Evolutionary conservation across 64 coral and sea anemone species (phyloP).

Genomic region (Cladopsammia gracilis): DNA sequence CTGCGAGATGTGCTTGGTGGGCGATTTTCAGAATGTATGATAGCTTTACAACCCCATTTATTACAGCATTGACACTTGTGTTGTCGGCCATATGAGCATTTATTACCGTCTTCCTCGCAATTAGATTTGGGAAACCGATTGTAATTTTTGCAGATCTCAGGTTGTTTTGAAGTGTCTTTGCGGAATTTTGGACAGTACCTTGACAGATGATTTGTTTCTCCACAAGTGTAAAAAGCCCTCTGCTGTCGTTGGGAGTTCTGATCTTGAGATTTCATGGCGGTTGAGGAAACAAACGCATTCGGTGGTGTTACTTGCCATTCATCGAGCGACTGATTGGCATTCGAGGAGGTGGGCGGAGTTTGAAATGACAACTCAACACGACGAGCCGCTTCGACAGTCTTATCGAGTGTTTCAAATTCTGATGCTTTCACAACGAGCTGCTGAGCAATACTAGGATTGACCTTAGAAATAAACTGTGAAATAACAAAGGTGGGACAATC

Average conservation of each 20-base stretch:
- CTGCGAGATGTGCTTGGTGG: not conserved
- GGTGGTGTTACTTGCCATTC: not conserved
- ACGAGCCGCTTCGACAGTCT: not conserved
- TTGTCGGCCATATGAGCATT: not conserved
- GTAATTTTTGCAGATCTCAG: not conserved
- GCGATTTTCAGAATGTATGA: not conserved
- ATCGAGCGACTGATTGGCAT: not conserved
- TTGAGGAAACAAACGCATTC: not conserved
- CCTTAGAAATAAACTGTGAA: constrained; percentile 10
- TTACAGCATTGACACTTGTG: not conserved
- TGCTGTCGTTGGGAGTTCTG: not conserved
- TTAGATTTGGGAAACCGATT: not conserved
- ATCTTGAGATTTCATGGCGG: not conserved
- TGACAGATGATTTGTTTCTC: not conserved
- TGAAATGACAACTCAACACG: not conserved
- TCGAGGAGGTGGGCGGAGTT: not conserved
- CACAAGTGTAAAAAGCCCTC: not conserved
- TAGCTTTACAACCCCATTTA: not conserved
- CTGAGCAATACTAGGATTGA: not conserved
- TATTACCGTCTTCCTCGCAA: not conserved
- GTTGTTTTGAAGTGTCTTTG: not conserved
- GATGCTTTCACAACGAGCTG: not conserved
- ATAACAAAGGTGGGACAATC: constrained; percentile 1
- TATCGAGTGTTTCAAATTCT: not conserved
- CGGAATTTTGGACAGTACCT: not conserved